Evolutionary conservation across 2,797 vertebrate genomes (phyloP).

Genomic region (Scomberomorus guttatus): DNA sequence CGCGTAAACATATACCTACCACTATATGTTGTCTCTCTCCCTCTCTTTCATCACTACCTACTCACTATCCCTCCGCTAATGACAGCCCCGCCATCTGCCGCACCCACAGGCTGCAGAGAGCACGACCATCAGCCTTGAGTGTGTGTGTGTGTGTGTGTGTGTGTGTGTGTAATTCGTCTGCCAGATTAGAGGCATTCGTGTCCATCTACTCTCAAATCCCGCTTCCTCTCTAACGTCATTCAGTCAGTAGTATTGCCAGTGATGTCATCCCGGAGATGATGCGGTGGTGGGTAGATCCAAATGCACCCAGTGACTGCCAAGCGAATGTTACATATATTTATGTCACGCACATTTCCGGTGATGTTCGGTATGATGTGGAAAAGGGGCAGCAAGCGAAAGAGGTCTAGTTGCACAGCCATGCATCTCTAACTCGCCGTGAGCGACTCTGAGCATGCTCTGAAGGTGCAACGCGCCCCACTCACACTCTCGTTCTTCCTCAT

Average conservation of each 20-base stretch:
- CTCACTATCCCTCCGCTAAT: conserved; percentile 60
- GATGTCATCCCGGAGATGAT: conserved; percentile 56
- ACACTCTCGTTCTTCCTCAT: background rate
- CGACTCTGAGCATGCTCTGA: conserved; percentile 50
- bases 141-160: conserved; percentile 21
- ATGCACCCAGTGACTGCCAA: background rate
- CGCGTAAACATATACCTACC: conserved; percentile 25
- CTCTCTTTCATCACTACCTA: conserved; percentile 44
- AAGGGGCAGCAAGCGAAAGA: conserved; percentile 35
- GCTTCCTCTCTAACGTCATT: conserved; percentile 42
- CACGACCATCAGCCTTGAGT: conserved; percentile 17
- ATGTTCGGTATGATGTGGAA: conserved; percentile 29
- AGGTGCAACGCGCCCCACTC: background rate
- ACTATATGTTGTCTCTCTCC: background rate
- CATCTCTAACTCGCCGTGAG: conserved; percentile 45
- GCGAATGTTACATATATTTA: background rate
- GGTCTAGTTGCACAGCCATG: conserved; percentile 58
- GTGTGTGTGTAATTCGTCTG: conserved; percentile 43
- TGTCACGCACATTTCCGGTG: conserved; percentile 20
- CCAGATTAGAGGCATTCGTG: conserved; percentile 67
- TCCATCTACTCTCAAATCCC: conserved; percentile 61
- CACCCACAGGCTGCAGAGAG: conserved; percentile 53
- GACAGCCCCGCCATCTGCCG: conserved; percentile 82
- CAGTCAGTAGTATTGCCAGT: conserved; percentile 10
- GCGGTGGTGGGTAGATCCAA: background rate